Evolutionary conservation across 2,888 invertebrate species (phyloP), one percentile per base, ranked within the genome.

Genomic region (Fissipunctia ypsillon): DNA sequence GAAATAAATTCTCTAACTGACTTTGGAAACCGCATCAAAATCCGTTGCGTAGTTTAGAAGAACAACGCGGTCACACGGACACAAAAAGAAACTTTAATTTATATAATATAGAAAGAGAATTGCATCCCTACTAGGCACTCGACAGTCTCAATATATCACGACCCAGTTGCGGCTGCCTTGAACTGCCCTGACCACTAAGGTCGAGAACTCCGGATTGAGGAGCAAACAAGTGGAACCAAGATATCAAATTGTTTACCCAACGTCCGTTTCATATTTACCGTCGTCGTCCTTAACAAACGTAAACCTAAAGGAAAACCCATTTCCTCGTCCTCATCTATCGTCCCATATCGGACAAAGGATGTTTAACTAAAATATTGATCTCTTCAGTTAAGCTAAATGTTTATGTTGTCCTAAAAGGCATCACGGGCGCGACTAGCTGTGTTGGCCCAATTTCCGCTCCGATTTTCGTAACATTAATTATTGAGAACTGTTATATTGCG

Each of bases 361-460:
- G 92, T 94, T 91, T 90, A 84, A 76, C 85, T 89, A 91, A 90
- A 93, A 94, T 94, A 94, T 95, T 95, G 88, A 88, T 88, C 81
- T 88, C 81, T 89, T 84, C 31, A 69, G 45, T 65, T 82, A 54
- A 77, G 56, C 69, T 80, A 71, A 81, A 80, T 60, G 66, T 69
- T 83, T 84, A 79, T 57, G 61, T 71, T 25, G 54, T 76, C 77
- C 66, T 77, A 73, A 76, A 76, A 61, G 75, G 67, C 48, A 54
- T 48, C 48, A 19, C 65, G 31, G n/a, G n/a, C 65, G 60, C 56
- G 61, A 63, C 65, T 41, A 25, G 74, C 63, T 76, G 43, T 50
- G 65, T 57, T 87, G 85, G 76, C 83, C 45, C 63, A 86, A 86
- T 82, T 69, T 84, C 84, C 85, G 81, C 73, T 78, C 61, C 35